phyloP scores from a whole-genome alignment of 2,888 invertebrate genomes.

The Drosophila percnosoma region DNA sequence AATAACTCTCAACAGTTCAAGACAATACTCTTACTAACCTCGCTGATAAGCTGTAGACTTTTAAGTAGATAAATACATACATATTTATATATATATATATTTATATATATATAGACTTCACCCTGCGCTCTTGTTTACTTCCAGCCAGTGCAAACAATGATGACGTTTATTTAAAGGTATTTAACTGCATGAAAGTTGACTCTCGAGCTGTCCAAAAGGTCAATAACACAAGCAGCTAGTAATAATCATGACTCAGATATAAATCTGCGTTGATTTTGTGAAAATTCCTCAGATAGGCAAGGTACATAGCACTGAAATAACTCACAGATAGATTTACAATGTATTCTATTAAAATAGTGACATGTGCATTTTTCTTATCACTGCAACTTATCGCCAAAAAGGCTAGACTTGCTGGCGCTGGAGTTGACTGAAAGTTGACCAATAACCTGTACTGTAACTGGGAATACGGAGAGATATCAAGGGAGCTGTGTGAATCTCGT shows the following conservation, averaged over 20 bases:
- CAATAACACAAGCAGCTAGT: conserved; percentile 37
- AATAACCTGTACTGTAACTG: background rate
- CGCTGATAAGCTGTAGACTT: conserved; percentile 17
- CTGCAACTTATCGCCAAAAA: conserved; percentile 1
- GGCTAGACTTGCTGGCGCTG: conserved; percentile 45
- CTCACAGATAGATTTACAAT: conserved; percentile 47
- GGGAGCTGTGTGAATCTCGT: conserved; percentile 25
- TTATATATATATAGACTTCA: conserved; percentile 21
- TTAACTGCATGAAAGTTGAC: conserved; percentile 32
- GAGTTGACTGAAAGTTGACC: conserved; percentile 1
- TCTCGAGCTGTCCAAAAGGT: conserved; percentile 34
- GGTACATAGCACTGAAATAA: conserved; percentile 21
- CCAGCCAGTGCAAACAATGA: conserved; percentile 43
- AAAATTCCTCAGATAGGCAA: conserved; percentile 48
- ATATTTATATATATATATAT: background rate
- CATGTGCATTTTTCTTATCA: conserved; percentile 1
- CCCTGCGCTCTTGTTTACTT: conserved; percentile 30
- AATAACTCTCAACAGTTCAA: background rate
- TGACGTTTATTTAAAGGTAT: conserved; percentile 46
- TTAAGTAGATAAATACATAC: conserved; percentile 22
- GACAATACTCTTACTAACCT: conserved; percentile 11
- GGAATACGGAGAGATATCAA: conserved; percentile 12
- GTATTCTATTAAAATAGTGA: background rate
- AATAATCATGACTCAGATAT: conserved; percentile 28
- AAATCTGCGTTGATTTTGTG: conserved; percentile 16